Conservation (phyloP, 2,888 invertebrate genomes). For the Zaprionus obscuricornis region DNA sequence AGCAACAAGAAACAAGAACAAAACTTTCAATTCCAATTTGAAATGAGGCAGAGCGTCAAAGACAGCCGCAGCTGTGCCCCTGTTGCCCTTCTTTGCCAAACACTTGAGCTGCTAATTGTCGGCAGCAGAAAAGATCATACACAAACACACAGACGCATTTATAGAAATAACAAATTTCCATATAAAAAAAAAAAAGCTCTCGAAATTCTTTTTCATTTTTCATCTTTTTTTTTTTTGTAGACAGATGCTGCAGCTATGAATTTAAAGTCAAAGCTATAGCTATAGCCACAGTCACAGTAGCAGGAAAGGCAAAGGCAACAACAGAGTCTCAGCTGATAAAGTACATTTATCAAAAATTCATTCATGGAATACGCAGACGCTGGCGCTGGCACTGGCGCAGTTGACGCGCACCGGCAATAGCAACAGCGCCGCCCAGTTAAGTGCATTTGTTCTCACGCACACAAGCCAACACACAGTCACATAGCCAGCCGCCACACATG, state of each 20-base stretch:
- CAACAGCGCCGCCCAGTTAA: constrained; percentile 24
- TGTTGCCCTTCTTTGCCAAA: constrained; percentile 43
- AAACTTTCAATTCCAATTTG: constrained; percentile 72
- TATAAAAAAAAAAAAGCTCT: constrained; percentile 54
- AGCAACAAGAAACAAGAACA: constrained; percentile 42
- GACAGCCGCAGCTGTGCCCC: constrained; percentile 48
- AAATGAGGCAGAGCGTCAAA: constrained; percentile 78
- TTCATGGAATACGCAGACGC: constrained; percentile 64
- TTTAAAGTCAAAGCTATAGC: no score
- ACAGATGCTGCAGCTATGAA: constrained; percentile 33
- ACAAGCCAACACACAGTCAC: constrained; percentile 1
- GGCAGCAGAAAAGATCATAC: constrained; percentile 54
- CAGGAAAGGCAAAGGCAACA: constrained; percentile 1
- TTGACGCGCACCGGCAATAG: constrained; percentile 35
- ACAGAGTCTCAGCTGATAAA: constrained; percentile 60
- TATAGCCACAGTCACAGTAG: no score
- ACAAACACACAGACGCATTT: constrained; percentile 7
- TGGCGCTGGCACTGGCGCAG: constrained; percentile 11
- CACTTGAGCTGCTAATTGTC: constrained; percentile 77
- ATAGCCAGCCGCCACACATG: no score
- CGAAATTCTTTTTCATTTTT: constrained; percentile 30
- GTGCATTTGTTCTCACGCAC: constrained; percentile 28
- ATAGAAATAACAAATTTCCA: constrained; percentile 54
- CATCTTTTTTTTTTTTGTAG: constrained; percentile 28
- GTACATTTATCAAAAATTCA: constrained; percentile 75